Conservation (phyloP, 2,113 vertebrate genomes). For the Aegotheles bennettii region DNA sequence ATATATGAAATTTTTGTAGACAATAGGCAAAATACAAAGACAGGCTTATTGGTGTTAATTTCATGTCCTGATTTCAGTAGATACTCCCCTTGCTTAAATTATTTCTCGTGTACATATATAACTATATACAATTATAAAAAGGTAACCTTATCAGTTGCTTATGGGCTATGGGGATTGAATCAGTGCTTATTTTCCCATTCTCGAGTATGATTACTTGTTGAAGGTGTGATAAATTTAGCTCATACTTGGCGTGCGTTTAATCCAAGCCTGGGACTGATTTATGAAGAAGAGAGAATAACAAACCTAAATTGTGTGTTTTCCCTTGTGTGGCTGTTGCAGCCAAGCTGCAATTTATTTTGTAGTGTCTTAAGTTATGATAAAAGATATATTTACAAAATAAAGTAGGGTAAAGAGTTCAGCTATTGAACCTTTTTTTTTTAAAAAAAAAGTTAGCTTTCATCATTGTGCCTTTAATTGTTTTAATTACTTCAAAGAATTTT, state of each 20-base stretch:
- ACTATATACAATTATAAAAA: neutral
- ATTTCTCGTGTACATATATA: neutral
- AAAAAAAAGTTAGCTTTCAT: slow-evolving; percentile 1
- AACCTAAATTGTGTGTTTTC: neutral
- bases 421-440: neutral
- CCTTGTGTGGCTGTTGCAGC: neutral
- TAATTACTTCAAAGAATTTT: slow-evolving; percentile 31
- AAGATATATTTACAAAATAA: neutral
- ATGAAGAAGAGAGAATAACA: neutral
- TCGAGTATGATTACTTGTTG: neutral
- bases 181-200: neutral
- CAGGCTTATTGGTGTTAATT: neutral
- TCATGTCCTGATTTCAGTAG: neutral
- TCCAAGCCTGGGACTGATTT: neutral
- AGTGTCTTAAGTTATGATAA: neutral
- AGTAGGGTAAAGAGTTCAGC: slow-evolving; percentile 2
- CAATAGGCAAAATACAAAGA: neutral
- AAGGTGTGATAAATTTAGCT: slow-evolving; percentile 30
- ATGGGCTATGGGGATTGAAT: neutral
- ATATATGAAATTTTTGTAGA: neutral
- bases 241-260: slow-evolving; percentile 13
- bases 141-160: neutral
- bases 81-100: neutral
- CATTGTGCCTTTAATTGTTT: neutral
- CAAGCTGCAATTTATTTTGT: slow-evolving; percentile 24